Evolutionary conservation across 2,797 vertebrate genomes (phyloP), one percentile per base, ranked within the genome.

Genomic region (Toxotes lorentzi): DNA sequence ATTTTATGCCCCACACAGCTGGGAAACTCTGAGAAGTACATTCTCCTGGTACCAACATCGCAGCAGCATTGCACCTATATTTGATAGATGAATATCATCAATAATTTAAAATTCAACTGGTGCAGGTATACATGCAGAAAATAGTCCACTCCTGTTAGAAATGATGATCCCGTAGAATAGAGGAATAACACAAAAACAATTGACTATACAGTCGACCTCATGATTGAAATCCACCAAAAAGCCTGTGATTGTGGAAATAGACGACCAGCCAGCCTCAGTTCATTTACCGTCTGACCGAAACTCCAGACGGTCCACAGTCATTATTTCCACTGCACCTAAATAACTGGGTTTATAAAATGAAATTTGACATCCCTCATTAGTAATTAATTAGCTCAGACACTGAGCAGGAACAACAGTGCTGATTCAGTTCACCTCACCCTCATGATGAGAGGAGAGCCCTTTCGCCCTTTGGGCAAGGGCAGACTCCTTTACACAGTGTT

Each of bases 311-410:
- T 56, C 66, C 60, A 70, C 63, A 63, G 32, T 32, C 65, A 62
- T 81, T 78, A 38, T 86, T 82, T 81, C 68, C 68, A 24, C 58
- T 59, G 45, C 70, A 60, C 54, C 74, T 62, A 51, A 70, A 79
- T 62, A 83, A 76, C 73, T 24, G 11, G 50, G 19, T 73, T 78
- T 70, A 16, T 72, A 23, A 83, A 85, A 89, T 85, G 38, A 82
- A 83, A 84, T 86, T 70, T 86, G 88, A 90, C 88, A 81, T 84
- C 47, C 60, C 84, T 85, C 73, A 83, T 92, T 90, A 91, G 82
- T 82, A 70, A 86, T 90, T 86, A 78, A 93, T 88, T 88, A 88
- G 70, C 76, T 78, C 56, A 61, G 82, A 84, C 76, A 87, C 79
- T 2, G 24, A 89, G 75, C 82, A 84, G 60, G 82, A 90, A 73